phyloP scores from a whole-genome alignment of 2,113 vertebrate species.

The Peromyscus californicus region DNA sequence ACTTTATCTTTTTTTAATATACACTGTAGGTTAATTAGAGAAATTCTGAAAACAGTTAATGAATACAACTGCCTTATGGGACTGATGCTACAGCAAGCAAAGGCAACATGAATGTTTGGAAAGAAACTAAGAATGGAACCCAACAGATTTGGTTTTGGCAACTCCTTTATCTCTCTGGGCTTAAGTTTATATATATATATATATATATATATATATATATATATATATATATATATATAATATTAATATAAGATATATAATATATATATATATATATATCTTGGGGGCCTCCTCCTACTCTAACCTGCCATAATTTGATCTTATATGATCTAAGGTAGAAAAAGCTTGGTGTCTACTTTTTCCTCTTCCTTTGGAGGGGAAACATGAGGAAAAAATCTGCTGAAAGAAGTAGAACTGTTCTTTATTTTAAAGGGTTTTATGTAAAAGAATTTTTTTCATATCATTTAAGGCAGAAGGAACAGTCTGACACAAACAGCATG shows the following conservation, averaged over 20 bases:
- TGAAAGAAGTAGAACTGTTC: not conserved
- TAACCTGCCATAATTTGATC: slow-evolving; percentile 1
- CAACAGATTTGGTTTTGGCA: not conserved
- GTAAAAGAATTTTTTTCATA: not conserved
- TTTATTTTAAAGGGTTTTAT: slow-evolving; percentile 9
- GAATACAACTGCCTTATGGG: not conserved
- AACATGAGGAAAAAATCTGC: not conserved
- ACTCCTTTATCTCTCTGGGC: not conserved
- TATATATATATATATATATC: not conserved
- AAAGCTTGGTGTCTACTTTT: slow-evolving; percentile 29
- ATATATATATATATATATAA: no score
- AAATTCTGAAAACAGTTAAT: slow-evolving; percentile 47
- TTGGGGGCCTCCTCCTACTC: not conserved
- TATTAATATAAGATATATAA: no score
- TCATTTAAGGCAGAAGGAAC: not conserved
- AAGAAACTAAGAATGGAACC: not conserved
- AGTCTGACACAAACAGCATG: not conserved
- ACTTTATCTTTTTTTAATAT: slow-evolving; percentile 39
- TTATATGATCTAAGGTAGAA: not conserved
- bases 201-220: not conserved
- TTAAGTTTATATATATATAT: not conserved
- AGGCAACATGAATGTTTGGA: not conserved
- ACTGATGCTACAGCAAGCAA: not conserved
- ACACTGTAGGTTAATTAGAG: slow-evolving; percentile 21
- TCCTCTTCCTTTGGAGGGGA: not conserved